phyloP scores from a whole-genome alignment of 2,797 vertebrate genomes.

The Gephyroberyx darwinii region DNA sequence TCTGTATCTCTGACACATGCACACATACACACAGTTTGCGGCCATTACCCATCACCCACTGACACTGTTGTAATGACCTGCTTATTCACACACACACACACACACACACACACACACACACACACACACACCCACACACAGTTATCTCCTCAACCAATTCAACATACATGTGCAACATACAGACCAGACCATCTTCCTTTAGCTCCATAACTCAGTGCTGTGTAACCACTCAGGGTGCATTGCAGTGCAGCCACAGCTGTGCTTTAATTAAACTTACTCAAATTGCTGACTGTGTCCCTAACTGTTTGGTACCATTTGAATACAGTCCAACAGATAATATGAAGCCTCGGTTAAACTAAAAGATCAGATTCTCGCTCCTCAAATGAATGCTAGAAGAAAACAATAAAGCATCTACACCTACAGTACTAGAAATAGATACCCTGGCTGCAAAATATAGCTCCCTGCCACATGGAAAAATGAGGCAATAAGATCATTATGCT shows the following conservation, averaged over 20 bases:
- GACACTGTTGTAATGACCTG: too few species aligned
- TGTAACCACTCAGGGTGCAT: slow-evolving; percentile 5
- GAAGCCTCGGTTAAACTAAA: slow-evolving; percentile 31
- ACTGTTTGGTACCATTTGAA: slow-evolving; percentile 52
- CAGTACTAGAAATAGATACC: neutral
- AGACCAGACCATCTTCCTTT: slow-evolving; percentile 5
- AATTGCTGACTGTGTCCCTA: slow-evolving; percentile 38
- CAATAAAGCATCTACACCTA: neutral
- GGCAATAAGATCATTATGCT: neutral
- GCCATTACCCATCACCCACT: too few species aligned
- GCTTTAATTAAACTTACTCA: slow-evolving; percentile 56
- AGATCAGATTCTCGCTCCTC: slow-evolving; percentile 25
- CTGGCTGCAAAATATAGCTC: too few species aligned
- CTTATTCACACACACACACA: neutral
- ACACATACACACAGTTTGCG: too few species aligned
- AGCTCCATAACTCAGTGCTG: slow-evolving; percentile 28
- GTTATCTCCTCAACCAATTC: too few species aligned
- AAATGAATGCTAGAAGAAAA: slow-evolving; percentile 1
- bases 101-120: neutral
- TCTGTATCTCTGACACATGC: too few species aligned
- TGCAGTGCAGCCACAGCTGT: slow-evolving; percentile 19
- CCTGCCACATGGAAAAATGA: neutral
- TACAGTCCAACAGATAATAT: slow-evolving; percentile 38
- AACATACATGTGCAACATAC: too few species aligned
- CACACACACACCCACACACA: neutral